phyloP scores from a whole-genome alignment of 2,888 invertebrate genomes.

The Meiosimyza platycephala region DNA sequence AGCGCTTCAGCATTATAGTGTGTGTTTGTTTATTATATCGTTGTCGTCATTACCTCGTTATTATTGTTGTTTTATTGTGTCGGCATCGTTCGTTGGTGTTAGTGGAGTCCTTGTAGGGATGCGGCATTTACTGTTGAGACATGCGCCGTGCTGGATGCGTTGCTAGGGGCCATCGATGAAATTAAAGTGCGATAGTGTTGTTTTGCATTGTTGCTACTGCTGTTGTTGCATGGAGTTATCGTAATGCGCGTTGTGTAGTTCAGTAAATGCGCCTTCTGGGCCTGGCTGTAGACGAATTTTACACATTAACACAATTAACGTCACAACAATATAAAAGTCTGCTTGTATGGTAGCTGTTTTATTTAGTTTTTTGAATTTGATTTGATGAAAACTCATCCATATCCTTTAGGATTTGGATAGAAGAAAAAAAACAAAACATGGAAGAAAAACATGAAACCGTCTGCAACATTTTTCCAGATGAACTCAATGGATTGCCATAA shows the following conservation, averaged over 20 bases:
- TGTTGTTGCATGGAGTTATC: background rate
- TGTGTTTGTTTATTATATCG: constrained; percentile 37
- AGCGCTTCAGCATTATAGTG: too few species aligned
- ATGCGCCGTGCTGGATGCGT: constrained; percentile 49
- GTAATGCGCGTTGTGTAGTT: constrained; percentile 18
- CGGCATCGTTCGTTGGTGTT: constrained; percentile 46
- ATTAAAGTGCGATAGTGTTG: background rate
- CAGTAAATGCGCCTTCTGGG: background rate
- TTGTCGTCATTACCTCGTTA: constrained; percentile 45
- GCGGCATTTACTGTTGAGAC: constrained; percentile 50
- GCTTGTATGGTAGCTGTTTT: too few species aligned
- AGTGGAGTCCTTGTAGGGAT: constrained; percentile 45
- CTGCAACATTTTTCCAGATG: too few species aligned
- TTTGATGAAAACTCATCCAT: too few species aligned
- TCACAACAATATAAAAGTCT: background rate
- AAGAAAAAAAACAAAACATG: too few species aligned
- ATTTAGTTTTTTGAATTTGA: too few species aligned
- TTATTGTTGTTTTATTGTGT: constrained; percentile 43
- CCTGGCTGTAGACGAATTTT: background rate
- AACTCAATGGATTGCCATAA: too few species aligned
- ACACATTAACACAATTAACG: constrained; percentile 24
- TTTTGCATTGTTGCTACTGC: background rate
- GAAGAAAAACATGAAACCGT: too few species aligned
- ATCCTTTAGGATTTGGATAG: too few species aligned
- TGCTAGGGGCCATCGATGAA: background rate